These are phyloP conservation scores for Sarcophaga rosellei DNA, from an alignment of 2,888 invertebrate species.

Conservation along the genomic window DNA sequence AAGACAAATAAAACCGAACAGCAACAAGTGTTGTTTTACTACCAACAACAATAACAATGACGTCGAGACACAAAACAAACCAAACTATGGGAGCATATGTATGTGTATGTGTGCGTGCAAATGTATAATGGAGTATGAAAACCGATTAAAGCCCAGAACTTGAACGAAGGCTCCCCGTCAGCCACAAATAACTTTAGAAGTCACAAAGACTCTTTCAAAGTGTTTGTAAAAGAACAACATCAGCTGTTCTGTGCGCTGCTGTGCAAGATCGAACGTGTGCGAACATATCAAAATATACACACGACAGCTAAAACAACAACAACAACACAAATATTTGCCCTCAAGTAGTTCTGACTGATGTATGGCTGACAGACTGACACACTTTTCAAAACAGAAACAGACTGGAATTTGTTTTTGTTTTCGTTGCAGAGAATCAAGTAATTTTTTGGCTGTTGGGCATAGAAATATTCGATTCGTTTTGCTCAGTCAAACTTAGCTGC, in stretches of 20 bases:
- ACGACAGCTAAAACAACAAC: background rate
- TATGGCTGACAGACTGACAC: constrained; percentile 67
- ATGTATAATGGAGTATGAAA: too few relatives aligned
- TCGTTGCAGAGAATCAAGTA: background rate
- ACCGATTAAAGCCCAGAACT: constrained; percentile 59
- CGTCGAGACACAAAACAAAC: background rate
- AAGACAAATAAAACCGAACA: constrained; percentile 4
- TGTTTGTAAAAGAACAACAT: constrained; percentile 43
- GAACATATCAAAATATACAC: constrained; percentile 16
- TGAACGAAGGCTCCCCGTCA: constrained; percentile 44
- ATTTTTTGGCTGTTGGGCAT: constrained; percentile 22
- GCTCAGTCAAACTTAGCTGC: background rate
- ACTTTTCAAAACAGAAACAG: constrained; percentile 60
- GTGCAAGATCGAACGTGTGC: constrained; percentile 51
- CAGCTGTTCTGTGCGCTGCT: constrained; percentile 57
- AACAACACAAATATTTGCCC: constrained; percentile 52
- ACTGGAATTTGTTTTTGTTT: constrained; percentile 24
- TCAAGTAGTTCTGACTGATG: constrained; percentile 63
- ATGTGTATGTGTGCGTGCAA: background rate
- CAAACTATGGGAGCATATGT: background rate
- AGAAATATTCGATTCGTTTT: constrained; percentile 30
- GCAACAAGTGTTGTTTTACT: constrained; percentile 30
- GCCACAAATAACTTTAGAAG: constrained; percentile 28
- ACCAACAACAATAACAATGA: background rate
- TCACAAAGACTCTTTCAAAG: constrained; percentile 53